These are phyloP conservation scores for Embidobia sp. DNA, from an alignment of 2,888 invertebrate genomes.

Conservation along the genomic window DNA sequence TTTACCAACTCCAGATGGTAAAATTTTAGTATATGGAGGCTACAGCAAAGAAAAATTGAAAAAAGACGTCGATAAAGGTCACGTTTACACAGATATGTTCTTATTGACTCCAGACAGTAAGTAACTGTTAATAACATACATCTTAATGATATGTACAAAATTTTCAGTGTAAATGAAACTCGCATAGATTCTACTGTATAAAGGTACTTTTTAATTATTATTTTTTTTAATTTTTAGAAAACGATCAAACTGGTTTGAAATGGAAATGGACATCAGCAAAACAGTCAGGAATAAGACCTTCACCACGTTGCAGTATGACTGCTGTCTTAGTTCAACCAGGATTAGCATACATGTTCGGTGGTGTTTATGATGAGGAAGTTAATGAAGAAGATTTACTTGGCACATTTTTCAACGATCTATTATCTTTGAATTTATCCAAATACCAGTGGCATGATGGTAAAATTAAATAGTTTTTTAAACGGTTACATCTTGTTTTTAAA, in stretches of 20 bases:
- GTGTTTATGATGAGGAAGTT: conserved; percentile 88
- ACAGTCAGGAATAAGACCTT: conserved; percentile 85
- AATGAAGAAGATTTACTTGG: conserved; percentile 91
- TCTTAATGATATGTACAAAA: too few relatives aligned
- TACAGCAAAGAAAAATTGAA: conserved; percentile 89
- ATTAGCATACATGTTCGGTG: conserved; percentile 92
- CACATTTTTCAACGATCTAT: conserved; percentile 91
- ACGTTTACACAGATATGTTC: conserved; percentile 88
- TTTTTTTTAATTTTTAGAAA: conserved; percentile 79
- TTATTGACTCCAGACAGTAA: conserved; percentile 85
- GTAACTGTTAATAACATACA: conserved; percentile 66
- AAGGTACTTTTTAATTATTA: conserved; percentile 7
- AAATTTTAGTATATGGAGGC: conserved; percentile 88
- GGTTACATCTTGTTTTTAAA: conserved; percentile 4
- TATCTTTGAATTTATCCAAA: conserved; percentile 88
- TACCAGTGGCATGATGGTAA: conserved; percentile 88
- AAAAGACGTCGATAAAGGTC: conserved; percentile 89
- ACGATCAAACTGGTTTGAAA: conserved; percentile 84
- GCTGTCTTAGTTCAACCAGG: conserved; percentile 85
- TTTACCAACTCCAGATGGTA: conserved; percentile 85
- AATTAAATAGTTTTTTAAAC: too few relatives aligned
- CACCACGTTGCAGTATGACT: conserved; percentile 87
- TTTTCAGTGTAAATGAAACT: too few relatives aligned
- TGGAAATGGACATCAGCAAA: conserved; percentile 89
- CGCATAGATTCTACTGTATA: too few relatives aligned